Evolutionary conservation across 2,113 vertebrate species (phyloP).

Genomic region (Pituophis catenifer): DNA sequence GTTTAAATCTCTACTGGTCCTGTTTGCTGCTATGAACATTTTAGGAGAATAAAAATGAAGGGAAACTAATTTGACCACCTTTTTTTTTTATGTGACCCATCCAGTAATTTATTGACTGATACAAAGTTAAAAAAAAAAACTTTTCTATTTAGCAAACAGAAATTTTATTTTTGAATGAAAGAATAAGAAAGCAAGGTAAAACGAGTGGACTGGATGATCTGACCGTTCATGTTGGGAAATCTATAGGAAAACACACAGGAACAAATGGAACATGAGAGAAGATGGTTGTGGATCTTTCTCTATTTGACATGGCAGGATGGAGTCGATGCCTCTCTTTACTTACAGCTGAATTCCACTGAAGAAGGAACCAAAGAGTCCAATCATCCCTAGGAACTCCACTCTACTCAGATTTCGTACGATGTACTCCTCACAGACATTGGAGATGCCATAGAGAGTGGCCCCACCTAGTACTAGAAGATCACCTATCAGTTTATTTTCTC

Average conservation of each 20-base stretch:
- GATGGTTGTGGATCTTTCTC: background rate
- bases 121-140: background rate
- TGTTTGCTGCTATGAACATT: background rate
- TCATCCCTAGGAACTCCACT: conserved; percentile 94
- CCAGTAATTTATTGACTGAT: background rate
- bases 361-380: conserved; percentile 95
- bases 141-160: background rate
- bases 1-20: background rate
- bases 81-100: background rate
- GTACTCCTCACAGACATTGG: conserved; percentile 91
- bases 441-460: conserved; percentile 88
- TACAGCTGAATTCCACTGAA: conserved; percentile 97
- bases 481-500: conserved; percentile 90
- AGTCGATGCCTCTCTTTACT: conserved; percentile 64
- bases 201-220: background rate
- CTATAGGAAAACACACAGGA: background rate
- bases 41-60: background rate
- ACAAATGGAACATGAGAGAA: background rate
- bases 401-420: conserved; percentile 91
- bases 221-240: background rate
- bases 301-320: background rate
- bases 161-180: background rate
- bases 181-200: too few relatives aligned
- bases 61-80: background rate
- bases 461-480: conserved; percentile 90